Base-by-base conservation (phyloP, 1,140 invertebrate genomes). In the Oedothorax gibbosus region DNA sequence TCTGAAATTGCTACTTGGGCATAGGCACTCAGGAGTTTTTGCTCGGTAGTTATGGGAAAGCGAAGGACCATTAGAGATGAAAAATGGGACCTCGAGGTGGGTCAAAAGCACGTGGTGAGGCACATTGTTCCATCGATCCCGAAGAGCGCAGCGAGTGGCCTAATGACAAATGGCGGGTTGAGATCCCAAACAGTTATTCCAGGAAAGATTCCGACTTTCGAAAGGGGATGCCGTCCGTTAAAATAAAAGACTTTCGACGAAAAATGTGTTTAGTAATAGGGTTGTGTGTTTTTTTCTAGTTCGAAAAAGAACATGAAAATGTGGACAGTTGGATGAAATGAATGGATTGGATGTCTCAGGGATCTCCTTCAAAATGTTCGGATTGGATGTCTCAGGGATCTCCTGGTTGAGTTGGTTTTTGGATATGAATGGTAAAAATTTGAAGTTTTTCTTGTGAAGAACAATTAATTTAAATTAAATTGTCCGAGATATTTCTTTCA, bases 111-210 rank as follows among this genome's bases (percentile, higher is more conserved):
- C 20, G 75, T 65, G 75, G 57, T 60, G 75, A 65, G 65, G 75
- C 75, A 77, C 65, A 77, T 77, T 77, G 75, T 77, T 64, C 75
- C 75, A 77, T 77, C 75, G 75, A 77, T 64, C 60, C 62, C 35
- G 35, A 35, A 35, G 35, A 35, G 35, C 35, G 35, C 35, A 35
- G 35, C 50, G 75, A 77, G 56, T 77, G 21, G 57, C 75, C 75
- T 77, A 77, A 77, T 77, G 75, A 77, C 75, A 65, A 50, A 77
- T 77, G 75, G 60, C 49, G 60, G 72, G 53, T 75, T 56, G 72
- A 18, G 56, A 56, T 15, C 18, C 72, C 15, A 21, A 56, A 11
- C 35, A 75, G 72, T 75, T 75, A 75, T 75, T 75, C 72, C 20
- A 49, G 53, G 72, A 75, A 57, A 75, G 35, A 75, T 75, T 75